Percentiles rank a stretch among this genome's conserved stretches.
phyloP scores from a whole-genome alignment of 2,797 vertebrate species.

The Carduelis carduelis region DNA sequence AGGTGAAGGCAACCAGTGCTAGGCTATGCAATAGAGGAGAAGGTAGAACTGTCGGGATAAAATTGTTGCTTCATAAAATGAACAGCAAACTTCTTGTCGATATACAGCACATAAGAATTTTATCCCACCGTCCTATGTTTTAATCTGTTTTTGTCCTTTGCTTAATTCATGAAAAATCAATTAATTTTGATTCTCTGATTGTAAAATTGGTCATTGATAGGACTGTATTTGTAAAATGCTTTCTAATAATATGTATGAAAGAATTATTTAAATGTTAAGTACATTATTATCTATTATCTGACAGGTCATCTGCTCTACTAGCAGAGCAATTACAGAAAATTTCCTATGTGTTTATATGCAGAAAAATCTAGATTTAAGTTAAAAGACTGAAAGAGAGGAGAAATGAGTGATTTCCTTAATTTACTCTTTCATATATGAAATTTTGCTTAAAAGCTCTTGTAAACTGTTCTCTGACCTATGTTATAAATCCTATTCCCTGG shows the following conservation, averaged over 20 bases:
- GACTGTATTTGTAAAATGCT: neutral
- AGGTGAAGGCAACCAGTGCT: neutral
- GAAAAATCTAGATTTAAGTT: neutral
- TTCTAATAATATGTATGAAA: neutral
- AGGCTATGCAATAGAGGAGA: neutral
- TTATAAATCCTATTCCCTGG: neutral
- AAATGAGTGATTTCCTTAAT: neutral
- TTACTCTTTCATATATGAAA: neutral
- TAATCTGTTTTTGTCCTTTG: neutral
- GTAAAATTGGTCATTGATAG: neutral
- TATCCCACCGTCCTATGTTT: neutral
- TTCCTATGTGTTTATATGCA: neutral
- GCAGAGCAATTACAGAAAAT: constrained; percentile 21
- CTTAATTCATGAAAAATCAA: neutral
- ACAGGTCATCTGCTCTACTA: neutral
- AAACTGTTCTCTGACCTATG: neutral
- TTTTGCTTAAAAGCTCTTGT: neutral
- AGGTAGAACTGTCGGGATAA: neutral
- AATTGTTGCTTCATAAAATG: neutral
- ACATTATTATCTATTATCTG: neutral
- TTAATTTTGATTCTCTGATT: neutral
- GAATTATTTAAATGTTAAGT: neutral
- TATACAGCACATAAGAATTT: neutral
- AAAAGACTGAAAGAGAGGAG: neutral
- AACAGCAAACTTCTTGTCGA: neutral